Conservation (phyloP, 2,113 vertebrate genomes). For the Parus major region DNA sequence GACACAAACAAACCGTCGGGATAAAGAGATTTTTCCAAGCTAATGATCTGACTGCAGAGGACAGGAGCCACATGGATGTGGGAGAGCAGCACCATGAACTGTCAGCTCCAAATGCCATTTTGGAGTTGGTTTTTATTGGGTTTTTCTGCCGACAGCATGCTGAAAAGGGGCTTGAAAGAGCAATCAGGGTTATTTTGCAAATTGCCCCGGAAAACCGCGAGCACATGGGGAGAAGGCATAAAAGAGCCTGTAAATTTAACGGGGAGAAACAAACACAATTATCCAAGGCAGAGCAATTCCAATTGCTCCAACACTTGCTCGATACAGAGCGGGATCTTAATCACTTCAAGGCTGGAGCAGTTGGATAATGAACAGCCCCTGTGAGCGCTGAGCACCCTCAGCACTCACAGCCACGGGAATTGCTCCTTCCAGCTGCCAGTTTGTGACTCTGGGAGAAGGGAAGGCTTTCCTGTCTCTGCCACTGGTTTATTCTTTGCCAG, state of each 20-base stretch:
- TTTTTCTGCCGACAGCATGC: not conserved
- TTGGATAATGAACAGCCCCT: not conserved
- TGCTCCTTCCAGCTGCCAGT: not conserved
- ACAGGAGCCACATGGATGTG: not conserved
- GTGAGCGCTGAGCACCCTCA: not conserved
- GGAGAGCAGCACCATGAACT: not conserved
- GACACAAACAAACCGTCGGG: not conserved
- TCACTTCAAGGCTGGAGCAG: not conserved
- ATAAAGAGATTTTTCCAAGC: not conserved
- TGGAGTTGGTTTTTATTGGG: not conserved
- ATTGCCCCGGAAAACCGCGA: not conserved
- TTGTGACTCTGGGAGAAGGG: not conserved
- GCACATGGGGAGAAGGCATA: conserved; percentile 15
- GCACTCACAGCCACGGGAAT: not conserved
- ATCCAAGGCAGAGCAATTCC: not conserved
- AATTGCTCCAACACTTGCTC: not conserved
- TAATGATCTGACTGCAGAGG: not conserved
- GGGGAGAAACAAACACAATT: conserved; percentile 49
- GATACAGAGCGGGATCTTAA: not conserved
- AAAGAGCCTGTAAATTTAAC: conserved; percentile 36
- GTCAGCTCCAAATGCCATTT: not conserved
- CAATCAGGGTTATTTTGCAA: conserved; percentile 44
- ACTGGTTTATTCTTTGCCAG: not conserved
- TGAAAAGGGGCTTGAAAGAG: conserved; percentile 3
- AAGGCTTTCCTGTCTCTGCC: not conserved